Evolutionary conservation across 1,140 invertebrate species (phyloP).

Genomic region (Venustaconcha ellipsiformis): DNA sequence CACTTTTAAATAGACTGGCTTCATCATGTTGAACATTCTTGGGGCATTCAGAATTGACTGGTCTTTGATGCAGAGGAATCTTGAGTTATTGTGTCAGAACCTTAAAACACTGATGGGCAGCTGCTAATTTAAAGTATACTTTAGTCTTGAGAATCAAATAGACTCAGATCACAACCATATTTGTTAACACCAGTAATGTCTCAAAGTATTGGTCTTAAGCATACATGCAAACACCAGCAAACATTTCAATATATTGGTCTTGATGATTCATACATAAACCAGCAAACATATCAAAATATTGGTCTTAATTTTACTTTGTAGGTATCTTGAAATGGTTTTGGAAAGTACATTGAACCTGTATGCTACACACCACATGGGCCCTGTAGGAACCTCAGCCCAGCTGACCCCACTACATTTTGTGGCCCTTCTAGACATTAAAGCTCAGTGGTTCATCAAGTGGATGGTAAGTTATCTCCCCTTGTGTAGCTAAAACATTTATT

Average conservation of each 20-base stretch:
- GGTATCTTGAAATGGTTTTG: conserved; percentile 64
- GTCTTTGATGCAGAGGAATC: too few species aligned
- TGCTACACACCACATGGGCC: conserved; percentile 37
- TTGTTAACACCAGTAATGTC: background rate
- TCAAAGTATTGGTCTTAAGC: background rate
- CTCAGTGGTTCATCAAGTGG: conserved; percentile 69
- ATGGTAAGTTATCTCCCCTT: conserved; percentile 54
- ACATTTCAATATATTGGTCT: too few species aligned
- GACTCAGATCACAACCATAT: too few species aligned
- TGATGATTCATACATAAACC: too few species aligned
- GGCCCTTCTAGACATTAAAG: conserved; percentile 65
- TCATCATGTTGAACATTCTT: too few species aligned
- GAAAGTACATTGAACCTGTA: conserved; percentile 63
- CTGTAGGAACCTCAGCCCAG: conserved; percentile 29
- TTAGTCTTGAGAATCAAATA: too few species aligned
- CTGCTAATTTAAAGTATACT: too few species aligned
- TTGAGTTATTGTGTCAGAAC: too few species aligned
- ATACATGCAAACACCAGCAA: background rate
- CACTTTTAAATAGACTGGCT: too few species aligned
- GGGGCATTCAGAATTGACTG: too few species aligned
- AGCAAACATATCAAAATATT: background rate
- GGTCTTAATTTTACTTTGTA: conserved; percentile 20
- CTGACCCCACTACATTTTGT: conserved; percentile 66
- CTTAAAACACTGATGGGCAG: too few species aligned
- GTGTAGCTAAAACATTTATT: background rate